Conservation (phyloP, 2,797 vertebrate species). For the Craterocephalus amniculus region DNA sequence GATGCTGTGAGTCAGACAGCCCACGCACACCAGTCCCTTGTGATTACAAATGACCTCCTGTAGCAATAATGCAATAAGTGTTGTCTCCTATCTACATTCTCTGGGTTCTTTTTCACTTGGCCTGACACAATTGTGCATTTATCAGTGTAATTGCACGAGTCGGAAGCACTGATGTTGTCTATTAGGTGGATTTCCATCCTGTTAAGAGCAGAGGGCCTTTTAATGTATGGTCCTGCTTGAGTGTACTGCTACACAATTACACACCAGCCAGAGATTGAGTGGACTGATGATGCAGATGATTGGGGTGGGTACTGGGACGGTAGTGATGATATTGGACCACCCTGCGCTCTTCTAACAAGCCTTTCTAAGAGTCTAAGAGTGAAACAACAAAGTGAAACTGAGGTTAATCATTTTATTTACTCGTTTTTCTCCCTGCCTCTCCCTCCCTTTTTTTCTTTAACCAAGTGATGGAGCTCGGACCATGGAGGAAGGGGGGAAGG, state of each 20-base stretch:
- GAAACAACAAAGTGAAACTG: conserved; percentile 75
- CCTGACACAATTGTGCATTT: conserved; percentile 83
- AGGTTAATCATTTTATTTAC: conserved; percentile 86
- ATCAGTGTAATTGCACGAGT: conserved; percentile 86
- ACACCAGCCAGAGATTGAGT: conserved; percentile 67
- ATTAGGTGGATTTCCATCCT: conserved; percentile 84
- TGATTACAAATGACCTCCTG: conserved; percentile 79
- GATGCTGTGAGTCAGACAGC: conserved; percentile 63
- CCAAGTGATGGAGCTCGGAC: conserved; percentile 68
- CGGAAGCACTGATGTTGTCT: conserved; percentile 86
- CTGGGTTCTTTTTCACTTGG: conserved; percentile 77
- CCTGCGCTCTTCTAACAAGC: conserved; percentile 63
- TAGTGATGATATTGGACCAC: conserved; percentile 63
- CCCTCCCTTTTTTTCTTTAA: conserved; percentile 59
- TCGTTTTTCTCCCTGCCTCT: conserved; percentile 37
- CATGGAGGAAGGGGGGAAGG: conserved; percentile 17
- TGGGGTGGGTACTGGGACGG: conserved; percentile 59
- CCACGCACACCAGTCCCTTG: conserved; percentile 56
- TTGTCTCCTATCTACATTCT: conserved; percentile 78
- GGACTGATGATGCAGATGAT: conserved; percentile 69
- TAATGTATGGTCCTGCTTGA: conserved; percentile 80
- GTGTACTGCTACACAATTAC: conserved; percentile 76
- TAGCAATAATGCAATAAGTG: conserved; percentile 81
- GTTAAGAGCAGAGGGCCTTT: conserved; percentile 83
- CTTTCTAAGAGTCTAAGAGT: conserved; percentile 62